These are phyloP conservation scores for Clarias gariepinus DNA, from an alignment of 2,113 vertebrate genomes.

Conservation along the genomic window DNA sequence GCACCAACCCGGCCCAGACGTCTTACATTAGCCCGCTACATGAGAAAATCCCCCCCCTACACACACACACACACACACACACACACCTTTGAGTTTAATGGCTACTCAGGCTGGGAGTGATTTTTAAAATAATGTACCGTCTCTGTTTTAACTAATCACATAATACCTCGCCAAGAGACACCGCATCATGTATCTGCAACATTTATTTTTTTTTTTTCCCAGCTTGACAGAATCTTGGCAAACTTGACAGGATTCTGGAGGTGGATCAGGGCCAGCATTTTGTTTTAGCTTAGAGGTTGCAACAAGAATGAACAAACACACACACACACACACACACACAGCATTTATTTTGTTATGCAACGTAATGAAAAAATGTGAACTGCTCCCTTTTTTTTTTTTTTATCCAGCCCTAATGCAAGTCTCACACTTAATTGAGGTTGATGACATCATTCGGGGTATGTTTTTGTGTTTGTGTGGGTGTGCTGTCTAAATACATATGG, in stretches of 20 bases:
- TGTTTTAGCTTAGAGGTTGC: conserved; percentile 64
- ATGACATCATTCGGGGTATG: conserved; percentile 36
- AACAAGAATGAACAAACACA: conserved; percentile 30
- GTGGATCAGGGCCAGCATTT: conserved; percentile 73
- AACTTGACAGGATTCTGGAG: conserved; percentile 58
- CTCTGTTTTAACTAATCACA: conserved; percentile 70
- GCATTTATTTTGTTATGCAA: conserved; percentile 71
- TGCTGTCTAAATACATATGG: conserved; percentile 57
- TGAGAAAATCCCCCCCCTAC: neutral
- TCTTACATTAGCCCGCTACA: conserved; percentile 36
- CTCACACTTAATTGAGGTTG: conserved; percentile 50
- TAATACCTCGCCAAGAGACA: conserved; percentile 63
- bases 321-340: conserved; percentile 36
- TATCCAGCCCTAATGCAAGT: conserved; percentile 56
- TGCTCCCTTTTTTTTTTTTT: conserved; percentile 58
- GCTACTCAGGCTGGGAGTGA: conserved; percentile 46
- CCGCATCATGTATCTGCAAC: conserved; percentile 69
- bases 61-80: too few relatives aligned
- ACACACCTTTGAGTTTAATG: conserved; percentile 7
- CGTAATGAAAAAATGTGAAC: conserved; percentile 62
- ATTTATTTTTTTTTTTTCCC: conserved; percentile 63
- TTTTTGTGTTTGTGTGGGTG: conserved; percentile 15
- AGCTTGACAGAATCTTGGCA: conserved; percentile 77
- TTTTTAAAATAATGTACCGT: conserved; percentile 52
- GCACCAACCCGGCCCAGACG: conserved; percentile 62